Base-by-base conservation (phyloP, 1,140 invertebrate species). In the Bombus difficillimus region DNA sequence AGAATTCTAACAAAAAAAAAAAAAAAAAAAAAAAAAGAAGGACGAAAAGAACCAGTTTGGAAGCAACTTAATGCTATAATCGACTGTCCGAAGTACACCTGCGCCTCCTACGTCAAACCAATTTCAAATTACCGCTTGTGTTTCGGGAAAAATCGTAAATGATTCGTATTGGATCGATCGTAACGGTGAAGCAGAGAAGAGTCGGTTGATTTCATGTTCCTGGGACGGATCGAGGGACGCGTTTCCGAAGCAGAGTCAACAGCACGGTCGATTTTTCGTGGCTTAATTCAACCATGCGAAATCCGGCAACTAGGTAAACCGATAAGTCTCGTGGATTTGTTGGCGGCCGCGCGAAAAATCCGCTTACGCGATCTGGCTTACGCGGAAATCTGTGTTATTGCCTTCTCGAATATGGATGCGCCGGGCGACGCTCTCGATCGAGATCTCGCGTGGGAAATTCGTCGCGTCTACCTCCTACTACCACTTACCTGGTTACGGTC, bases 401-500 rank as follows among this genome's bases (percentile, higher is more conserved):
- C 59, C 83, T 47, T 76, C 79, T 53, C 69, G 79, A 89, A 89
- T 89, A 89, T 89, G 85, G 62, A 89, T 81, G 68, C 59, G 88
- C 69, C 88, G 78, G 22, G 74, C 39, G 80, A 37, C 43, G 47
- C 12, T 69, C 34, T 13, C 79, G 68, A 34, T 77, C 47, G 88
- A 81, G 66, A 86, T 72, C 75, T 41, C 28, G 41, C 64, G 76
- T 66, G 57, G 41, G 64, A 85, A 81, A 90, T 89, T 89, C 81
- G 77, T 76, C 66, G 43, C 37, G 62, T 62, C 77, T 28, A 41
- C 74, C 41, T 85, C 62, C 32, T n/a, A 62, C 28, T 28, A n/a
- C 59, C 34, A 92, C 91, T 93, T 86, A 94, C 93, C 93, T 93
- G 77, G 92, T 93, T 82, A 93, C 90, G 73, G 92, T 93, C 77